Base-by-base conservation (phyloP, 92 coral and sea anemone genomes). In the Montipora capitata region DNA sequence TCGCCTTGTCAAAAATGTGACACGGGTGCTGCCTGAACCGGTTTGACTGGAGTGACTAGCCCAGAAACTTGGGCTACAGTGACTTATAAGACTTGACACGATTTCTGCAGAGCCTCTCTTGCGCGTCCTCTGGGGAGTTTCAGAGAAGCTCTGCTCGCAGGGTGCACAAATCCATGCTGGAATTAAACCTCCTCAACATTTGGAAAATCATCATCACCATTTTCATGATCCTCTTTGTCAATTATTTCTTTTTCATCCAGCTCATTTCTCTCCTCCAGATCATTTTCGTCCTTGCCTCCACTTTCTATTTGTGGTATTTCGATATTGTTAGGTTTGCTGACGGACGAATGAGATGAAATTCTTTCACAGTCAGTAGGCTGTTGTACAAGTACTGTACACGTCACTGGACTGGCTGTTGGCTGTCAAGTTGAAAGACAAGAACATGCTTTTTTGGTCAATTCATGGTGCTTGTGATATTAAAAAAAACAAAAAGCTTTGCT, bases 131-230 rank as follows among this genome's bases (percentile, higher is more conserved):
- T 27, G 1, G 35, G 35, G 35, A 2, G 35, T 27, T 27, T 27
- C 1, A 27, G 35, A 27, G 35, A 27, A 27, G 35, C 35, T 27
- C 35, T 27, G 35, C 35, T 27, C 35, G 35, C 35, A 27, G 35
- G 35, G 35, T 27, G 15, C 65, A 63, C 18, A 39, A 17, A 20
- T 16, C 3, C 39, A 63, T 63, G 68, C 39, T 7, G 17, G 20
- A 63, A 63, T 63, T 8, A 81, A 52, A 67, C 77, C 69, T 80
- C 85, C 17, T 81, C 85, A 7, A 51, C 56, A 69, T 67, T 68
- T 11, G 70, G 85, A 11, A 38, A 35, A 52, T 83, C 80, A 44
- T 83, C 87, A 18, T 72, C 87, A 3, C 80, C 87, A 58, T 71
- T 73, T 11, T 71, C 79, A 14, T 72, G 80, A 39, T 72, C 87